Evolutionary conservation across 2,797 vertebrate species (phyloP).

Genomic region (Argyrosomus regius): DNA sequence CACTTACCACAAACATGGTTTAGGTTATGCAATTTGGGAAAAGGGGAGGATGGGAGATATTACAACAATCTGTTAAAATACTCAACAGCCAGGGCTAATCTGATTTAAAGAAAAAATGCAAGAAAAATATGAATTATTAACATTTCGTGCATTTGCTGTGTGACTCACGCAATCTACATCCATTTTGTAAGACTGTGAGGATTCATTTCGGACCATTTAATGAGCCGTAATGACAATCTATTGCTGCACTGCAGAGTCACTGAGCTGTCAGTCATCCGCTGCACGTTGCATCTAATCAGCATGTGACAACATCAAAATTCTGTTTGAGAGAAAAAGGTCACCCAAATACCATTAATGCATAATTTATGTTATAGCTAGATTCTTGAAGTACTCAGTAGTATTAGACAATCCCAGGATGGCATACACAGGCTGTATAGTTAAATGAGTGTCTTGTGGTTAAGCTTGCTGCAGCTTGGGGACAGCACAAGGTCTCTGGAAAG

Average conservation of each 20-base stretch:
- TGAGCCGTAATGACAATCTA: constrained; percentile 27
- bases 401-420: constrained; percentile 29
- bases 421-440: constrained; percentile 17
- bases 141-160: constrained; percentile 5
- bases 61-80: constrained; percentile 90
- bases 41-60: constrained; percentile 89
- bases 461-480: constrained; percentile 49
- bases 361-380: constrained; percentile 44
- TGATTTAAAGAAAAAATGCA: constrained; percentile 30
- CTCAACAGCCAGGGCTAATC: constrained; percentile 71
- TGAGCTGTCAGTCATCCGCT: constrained; percentile 39
- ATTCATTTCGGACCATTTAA: constrained; percentile 26
- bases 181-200: constrained; percentile 11
- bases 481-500: constrained; percentile 61
- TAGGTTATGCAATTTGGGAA: constrained; percentile 94
- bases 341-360: constrained; percentile 71
- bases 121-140: constrained; percentile 25
- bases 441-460: constrained; percentile 39
- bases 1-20: constrained; percentile 97
- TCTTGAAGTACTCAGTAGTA: constrained; percentile 28
- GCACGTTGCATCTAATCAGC: constrained; percentile 51
- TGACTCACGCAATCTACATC: constrained; percentile 4
- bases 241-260: constrained; percentile 7
- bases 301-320: constrained; percentile 62
- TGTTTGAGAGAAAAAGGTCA: constrained; percentile 72